Evolutionary conservation across 1,140 invertebrate genomes (phyloP), one percentile per base, ranked within the genome.

Genomic region (Mercenaria mercenaria): DNA sequence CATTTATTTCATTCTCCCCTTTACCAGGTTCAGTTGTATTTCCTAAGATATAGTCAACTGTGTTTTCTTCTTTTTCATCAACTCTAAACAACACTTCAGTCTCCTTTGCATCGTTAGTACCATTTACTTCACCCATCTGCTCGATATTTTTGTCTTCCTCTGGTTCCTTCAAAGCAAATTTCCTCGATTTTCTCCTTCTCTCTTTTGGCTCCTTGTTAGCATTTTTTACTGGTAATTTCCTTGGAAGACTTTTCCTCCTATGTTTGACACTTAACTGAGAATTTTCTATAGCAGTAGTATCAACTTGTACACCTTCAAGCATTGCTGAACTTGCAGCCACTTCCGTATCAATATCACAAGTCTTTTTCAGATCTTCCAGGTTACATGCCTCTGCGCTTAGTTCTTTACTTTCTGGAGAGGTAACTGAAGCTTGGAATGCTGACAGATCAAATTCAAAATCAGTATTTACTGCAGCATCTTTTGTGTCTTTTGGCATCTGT

Each of bases 221-320:
- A 72, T 72, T 74, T 72, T 67, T 83, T 6, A 13, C 26, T 61
- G 77, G 52, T 37, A 83, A 26, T 77, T 89, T 89, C 47, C 88
- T 83, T 29, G 79, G 79, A 43, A 76, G 52, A 77, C 77, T 88
- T 72, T 88, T 88, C 37, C 86, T 79, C 39, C 86, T 80, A 72
- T 88, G 52, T 34, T 80, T 88, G 0, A 64, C 67, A 76, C n/a
- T 74, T 23, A 50, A 29, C 20, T n/a, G 0, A 34, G 50, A 20
- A 59, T 10, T 47, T 86, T 74, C 64, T n/a, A 37, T 37, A 34
- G 18, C 85, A 41, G 34, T 37, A 29, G 50, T 32, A 43, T 77
- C 50, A 61, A 61, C 50, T 29, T 13, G 1, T 0, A n/a, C 81
- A 67, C 13, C 37, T n/a, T 67, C 59, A 56, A 56, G 20, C 18